These are phyloP conservation scores for Notospermus geniculatus DNA, from an alignment of 1,140 invertebrate genomes.

Conservation along the genomic window DNA sequence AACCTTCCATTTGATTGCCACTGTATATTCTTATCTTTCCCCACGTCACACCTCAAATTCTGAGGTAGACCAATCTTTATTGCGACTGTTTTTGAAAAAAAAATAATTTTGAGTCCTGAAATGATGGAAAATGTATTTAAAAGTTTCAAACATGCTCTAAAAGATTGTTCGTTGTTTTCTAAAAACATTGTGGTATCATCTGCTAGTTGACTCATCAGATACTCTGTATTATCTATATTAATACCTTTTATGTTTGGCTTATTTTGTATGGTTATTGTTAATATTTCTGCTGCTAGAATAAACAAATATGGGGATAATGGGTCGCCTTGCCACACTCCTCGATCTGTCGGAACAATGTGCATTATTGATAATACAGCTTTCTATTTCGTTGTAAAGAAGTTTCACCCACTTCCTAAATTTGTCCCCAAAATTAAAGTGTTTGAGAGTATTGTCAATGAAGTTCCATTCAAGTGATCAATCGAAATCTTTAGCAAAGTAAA, in stretches of 20 bases:
- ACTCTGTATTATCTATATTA: conserved; percentile 11
- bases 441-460: conserved; percentile 9
- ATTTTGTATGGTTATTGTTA: conserved; percentile 4
- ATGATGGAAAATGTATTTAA: too few species aligned
- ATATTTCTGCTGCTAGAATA: conserved; percentile 14
- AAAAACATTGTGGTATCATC: too few species aligned
- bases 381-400: conserved; percentile 9
- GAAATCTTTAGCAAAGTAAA: conserved; percentile 17
- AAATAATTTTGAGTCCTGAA: too few species aligned
- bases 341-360: background rate
- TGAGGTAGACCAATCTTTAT: too few species aligned
- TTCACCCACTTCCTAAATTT: conserved; percentile 16
- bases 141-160: too few species aligned
- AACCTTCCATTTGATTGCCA: too few species aligned
- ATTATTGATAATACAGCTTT: conserved; percentile 17
- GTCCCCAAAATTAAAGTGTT: conserved; percentile 18
- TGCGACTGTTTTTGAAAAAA: too few species aligned
- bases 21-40: too few species aligned
- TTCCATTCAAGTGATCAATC: conserved; percentile 17
- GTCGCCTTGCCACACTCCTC: conserved; percentile 11
- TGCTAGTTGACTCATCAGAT: background rate
- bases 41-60: too few species aligned
- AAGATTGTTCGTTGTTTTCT: too few species aligned
- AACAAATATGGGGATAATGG: conserved; percentile 19
- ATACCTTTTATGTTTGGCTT: conserved; percentile 2